phyloP scores from a whole-genome alignment of 2,888 invertebrate genomes.

The Cryptosula pallasiana region DNA sequence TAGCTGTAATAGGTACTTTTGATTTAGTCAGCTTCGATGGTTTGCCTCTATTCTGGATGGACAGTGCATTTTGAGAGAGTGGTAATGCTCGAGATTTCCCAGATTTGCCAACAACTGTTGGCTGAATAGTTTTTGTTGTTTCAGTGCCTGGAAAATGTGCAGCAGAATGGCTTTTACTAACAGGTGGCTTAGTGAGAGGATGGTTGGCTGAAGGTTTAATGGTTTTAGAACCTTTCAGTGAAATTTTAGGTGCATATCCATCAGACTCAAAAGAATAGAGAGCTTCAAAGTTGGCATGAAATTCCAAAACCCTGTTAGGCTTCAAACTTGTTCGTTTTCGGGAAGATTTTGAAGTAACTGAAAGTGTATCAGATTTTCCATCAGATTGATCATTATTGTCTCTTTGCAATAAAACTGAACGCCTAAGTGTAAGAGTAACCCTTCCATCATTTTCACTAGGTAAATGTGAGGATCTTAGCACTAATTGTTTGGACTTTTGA shows the following conservation, averaged over 20 bases:
- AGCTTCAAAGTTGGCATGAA: neutral
- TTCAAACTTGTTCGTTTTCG: neutral
- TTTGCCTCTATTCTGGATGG: no score
- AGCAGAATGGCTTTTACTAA: no score
- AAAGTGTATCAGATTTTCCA: neutral
- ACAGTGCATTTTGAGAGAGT: no score
- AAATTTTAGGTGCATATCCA: neutral
- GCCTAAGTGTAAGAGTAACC: neutral
- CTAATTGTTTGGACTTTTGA: neutral
- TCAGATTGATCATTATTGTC: neutral
- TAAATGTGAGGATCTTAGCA: slow-evolving; percentile 1
- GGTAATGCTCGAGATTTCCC: no score
- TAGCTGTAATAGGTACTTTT: no score
- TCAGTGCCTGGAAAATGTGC: no score
- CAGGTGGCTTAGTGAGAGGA: neutral
- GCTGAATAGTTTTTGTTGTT: no score
- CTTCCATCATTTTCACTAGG: slow-evolving; percentile 15
- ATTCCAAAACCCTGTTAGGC: neutral
- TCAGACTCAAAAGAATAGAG: slow-evolving; percentile 11
- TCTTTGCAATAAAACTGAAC: neutral
- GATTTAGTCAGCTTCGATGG: no score
- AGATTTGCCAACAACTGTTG: no score
- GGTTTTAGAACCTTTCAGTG: neutral
- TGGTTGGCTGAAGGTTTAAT: neutral
- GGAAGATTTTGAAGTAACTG: neutral